Evolutionary conservation across 1,140 invertebrate genomes (phyloP).

Genomic region (Anastrepha ludens): DNA sequence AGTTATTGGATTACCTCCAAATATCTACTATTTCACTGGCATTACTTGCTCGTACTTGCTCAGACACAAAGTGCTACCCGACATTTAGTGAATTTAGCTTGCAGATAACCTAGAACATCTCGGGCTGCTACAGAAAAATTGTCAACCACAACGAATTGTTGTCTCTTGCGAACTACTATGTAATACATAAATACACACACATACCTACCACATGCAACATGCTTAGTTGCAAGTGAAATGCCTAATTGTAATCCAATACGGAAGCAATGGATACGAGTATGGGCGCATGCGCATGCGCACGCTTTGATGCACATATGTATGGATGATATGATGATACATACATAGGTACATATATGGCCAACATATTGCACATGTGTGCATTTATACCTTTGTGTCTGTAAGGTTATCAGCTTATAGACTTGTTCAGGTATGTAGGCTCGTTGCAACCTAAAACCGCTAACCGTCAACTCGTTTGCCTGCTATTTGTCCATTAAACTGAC

Average conservation of each 20-base stretch:
- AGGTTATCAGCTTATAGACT: not conserved
- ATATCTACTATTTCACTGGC: not conserved
- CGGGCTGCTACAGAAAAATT: not conserved
- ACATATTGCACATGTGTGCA: not conserved
- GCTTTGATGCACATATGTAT: not conserved
- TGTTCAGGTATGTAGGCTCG: not conserved
- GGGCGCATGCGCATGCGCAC: constrained; percentile 18
- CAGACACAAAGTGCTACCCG: not conserved
- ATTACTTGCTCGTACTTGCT: not conserved
- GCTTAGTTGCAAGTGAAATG: constrained; percentile 13
- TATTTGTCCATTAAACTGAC: constrained; percentile 52
- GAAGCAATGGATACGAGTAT: constrained; percentile 30
- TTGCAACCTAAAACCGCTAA: constrained; percentile 48
- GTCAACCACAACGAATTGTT: constrained; percentile 41
- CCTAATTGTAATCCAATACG: constrained; percentile 56
- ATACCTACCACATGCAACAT: not conserved
- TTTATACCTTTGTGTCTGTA: not conserved
- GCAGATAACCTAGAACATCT: constrained; percentile 24
- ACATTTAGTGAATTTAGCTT: not conserved
- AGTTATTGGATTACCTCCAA: not conserved
- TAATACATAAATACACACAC: not conserved
- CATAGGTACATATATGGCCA: not conserved
- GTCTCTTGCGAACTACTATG: not conserved
- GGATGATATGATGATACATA: not conserved
- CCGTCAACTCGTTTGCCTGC: constrained; percentile 44